Evolutionary conservation across 2,797 vertebrate genomes (phyloP).

Genomic region (Poecilia velifera): DNA sequence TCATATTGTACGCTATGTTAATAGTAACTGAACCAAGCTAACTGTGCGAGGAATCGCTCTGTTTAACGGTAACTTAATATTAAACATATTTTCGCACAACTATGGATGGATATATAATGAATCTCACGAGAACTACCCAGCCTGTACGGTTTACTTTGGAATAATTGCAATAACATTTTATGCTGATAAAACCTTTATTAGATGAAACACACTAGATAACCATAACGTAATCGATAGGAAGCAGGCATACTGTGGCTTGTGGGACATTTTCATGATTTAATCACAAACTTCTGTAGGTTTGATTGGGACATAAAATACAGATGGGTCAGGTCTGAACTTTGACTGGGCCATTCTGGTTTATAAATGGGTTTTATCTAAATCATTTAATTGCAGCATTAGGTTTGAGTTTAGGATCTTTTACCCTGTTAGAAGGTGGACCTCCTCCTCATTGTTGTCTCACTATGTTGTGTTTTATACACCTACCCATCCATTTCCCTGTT

Average conservation of each 20-base stretch:
- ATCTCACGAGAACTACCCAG: not conserved
- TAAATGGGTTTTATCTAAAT: not conserved
- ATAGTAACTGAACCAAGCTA: not conserved
- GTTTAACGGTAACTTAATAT: not conserved
- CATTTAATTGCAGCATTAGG: not conserved
- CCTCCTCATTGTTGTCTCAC: not conserved
- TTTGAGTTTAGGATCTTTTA: not conserved
- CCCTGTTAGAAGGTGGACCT: not conserved
- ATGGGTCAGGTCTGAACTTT: not conserved
- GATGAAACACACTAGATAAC: not conserved
- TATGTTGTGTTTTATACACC: not conserved
- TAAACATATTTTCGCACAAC: not conserved
- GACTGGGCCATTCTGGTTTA: not conserved
- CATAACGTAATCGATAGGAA: slow-evolving; percentile 2
- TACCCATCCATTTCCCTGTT: not conserved
- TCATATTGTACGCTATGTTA: not conserved
- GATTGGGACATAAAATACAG: not conserved
- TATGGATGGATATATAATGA: no score
- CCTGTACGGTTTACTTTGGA: not conserved
- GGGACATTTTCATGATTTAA: not conserved
- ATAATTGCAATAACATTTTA: not conserved
- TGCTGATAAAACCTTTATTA: not conserved
- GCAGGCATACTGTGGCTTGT: not conserved
- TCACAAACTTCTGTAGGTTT: not conserved
- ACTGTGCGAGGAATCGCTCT: not conserved